A percentile compares a stretch with the other conserved stretches of the same genome.
Evolutionary conservation across 2,888 invertebrate genomes (phyloP).

Genomic region (Corythucha ciliata): DNA sequence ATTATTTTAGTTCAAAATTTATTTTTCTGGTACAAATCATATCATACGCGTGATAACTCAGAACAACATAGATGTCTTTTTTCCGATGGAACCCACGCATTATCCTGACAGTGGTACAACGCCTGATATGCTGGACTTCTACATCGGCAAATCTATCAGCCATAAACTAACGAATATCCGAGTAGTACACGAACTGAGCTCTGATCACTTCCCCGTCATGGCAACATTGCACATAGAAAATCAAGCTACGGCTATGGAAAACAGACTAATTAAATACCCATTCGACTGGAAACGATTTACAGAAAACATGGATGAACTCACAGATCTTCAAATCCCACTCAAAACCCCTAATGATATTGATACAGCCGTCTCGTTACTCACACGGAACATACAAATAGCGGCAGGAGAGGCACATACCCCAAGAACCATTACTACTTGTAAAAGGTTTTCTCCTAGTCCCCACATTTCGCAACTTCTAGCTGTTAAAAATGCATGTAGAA

Average conservation of each 20-base stretch:
- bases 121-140: constrained; percentile 15
- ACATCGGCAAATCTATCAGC: neutral
- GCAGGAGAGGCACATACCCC: constrained; percentile 1
- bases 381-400: no score
- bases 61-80: constrained; percentile 5
- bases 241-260: neutral
- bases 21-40: no score
- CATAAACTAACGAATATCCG: neutral
- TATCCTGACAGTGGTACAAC: constrained; percentile 9
- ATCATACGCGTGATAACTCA: neutral
- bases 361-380: neutral
- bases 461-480: neutral
- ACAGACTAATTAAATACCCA: constrained; percentile 1
- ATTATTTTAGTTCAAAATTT: no score
- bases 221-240: neutral
- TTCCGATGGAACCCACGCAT: constrained; percentile 11
- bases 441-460: neutral
- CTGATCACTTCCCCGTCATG: constrained; percentile 9
- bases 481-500: constrained; percentile 5
- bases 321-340: neutral
- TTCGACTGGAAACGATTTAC: constrained; percentile 4
- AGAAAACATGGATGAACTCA: neutral
- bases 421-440: neutral
- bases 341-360: constrained; percentile 16
- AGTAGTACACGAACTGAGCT: constrained; percentile 12